Evolutionary conservation across 2,888 invertebrate genomes (phyloP).

Genomic region (Acanthacorydalis orientalis): DNA sequence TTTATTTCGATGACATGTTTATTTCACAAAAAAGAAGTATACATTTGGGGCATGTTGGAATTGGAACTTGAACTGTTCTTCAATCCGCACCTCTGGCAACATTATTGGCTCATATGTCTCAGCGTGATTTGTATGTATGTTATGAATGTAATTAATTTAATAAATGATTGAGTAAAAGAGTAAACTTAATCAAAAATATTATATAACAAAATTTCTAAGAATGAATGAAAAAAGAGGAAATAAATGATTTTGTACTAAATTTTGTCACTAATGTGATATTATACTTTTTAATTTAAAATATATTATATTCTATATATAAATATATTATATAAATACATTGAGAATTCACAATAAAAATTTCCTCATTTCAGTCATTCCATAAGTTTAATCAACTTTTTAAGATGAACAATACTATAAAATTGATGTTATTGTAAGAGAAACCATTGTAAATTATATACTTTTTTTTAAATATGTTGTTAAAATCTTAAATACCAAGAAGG

Average conservation of each 20-base stretch:
- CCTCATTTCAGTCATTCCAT: no score
- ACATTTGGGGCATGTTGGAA: neutral
- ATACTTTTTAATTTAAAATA: neutral
- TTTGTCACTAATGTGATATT: neutral
- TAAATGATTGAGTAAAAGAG: neutral
- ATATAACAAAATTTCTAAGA: neutral
- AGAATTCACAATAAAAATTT: no score
- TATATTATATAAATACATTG: no score
- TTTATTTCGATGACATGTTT: no score
- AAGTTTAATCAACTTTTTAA: no score
- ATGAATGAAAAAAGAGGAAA: neutral
- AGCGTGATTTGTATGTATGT: conserved; percentile 2
- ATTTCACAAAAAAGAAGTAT: neutral
- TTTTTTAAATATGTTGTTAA: neutral
- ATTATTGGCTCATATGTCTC: neutral
- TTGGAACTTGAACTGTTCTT: no score
- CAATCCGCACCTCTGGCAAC: neutral
- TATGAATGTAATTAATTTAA: neutral
- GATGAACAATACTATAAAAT: neutral
- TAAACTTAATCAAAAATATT: neutral
- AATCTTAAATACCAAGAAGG: neutral
- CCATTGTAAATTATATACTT: neutral
- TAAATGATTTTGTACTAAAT: neutral
- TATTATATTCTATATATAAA: no score
- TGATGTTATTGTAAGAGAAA: neutral